These are phyloP conservation scores for Heliothis subflexa DNA, from an alignment of 1,140 invertebrate genomes.

Conservation along the genomic window DNA sequence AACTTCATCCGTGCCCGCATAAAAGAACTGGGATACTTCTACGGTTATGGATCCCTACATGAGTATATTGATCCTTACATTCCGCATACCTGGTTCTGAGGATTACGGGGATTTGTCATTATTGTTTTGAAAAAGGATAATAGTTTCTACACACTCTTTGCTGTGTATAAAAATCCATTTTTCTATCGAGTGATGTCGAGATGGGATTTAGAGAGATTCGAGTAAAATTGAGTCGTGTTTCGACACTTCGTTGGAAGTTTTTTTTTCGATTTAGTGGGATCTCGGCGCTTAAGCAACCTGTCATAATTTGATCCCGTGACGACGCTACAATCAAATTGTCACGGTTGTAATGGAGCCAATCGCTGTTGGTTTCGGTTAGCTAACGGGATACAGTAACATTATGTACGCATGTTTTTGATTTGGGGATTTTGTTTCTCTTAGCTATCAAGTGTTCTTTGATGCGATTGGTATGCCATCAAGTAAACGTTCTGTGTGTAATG, in stretches of 20 bases:
- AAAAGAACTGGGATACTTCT: slow-evolving; percentile 11
- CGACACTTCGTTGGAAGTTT: neutral
- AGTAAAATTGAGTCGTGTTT: neutral
- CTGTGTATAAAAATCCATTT: neutral
- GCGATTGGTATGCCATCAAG: too few species aligned
- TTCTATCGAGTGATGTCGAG: neutral
- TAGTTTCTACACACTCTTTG: too few species aligned
- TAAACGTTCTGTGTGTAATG: too few species aligned
- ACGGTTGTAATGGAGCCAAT: slow-evolving; percentile 3
- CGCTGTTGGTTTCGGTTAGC: neutral
- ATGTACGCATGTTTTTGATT: neutral
- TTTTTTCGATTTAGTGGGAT: neutral
- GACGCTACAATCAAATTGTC: slow-evolving; percentile 19
- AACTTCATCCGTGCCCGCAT: slow-evolving; percentile 12
- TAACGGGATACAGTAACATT: neutral
- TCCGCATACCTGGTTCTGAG: neutral
- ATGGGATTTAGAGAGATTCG: too few species aligned
- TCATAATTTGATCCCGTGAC: slow-evolving; percentile 24
- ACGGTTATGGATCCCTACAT: slow-evolving; percentile 20
- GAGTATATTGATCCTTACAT: slow-evolving; percentile 16
- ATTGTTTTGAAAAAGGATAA: neutral
- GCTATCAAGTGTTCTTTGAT: too few species aligned
- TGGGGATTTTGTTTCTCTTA: neutral
- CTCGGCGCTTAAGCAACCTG: neutral
- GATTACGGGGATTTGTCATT: slow-evolving; percentile 14